Conservation (phyloP, 2,113 vertebrate genomes). For the Alosa alosa region DNA sequence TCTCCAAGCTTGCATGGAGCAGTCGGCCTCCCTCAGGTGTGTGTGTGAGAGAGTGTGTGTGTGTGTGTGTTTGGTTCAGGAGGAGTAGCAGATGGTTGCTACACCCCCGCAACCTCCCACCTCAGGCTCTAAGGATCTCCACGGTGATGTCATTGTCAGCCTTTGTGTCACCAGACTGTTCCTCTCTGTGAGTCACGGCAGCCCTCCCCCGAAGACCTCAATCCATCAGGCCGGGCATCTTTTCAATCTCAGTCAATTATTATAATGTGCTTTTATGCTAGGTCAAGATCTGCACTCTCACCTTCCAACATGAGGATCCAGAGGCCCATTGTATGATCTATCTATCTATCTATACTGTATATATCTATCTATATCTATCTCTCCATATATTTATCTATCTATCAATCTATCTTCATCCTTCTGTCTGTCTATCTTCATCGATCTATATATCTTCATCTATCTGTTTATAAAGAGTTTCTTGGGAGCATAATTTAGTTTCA, state of each 20-base stretch:
- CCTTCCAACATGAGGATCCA: neutral
- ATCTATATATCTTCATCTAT: neutral
- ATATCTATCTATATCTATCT: neutral
- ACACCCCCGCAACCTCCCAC: neutral
- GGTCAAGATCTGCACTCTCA: neutral
- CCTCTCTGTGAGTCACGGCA: neutral
- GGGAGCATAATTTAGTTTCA: too few species aligned
- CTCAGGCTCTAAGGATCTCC: neutral
- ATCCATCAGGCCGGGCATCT: neutral
- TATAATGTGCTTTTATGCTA: neutral
- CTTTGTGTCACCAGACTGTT: conserved; percentile 4
- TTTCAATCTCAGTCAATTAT: neutral
- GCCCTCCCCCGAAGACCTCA: neutral
- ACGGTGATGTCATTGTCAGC: neutral
- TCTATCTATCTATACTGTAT: neutral
- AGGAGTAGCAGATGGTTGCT: neutral
- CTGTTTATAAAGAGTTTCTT: neutral
- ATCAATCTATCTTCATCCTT: neutral
- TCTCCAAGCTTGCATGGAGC: neutral
- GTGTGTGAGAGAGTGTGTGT: neutral
- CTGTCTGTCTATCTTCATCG: neutral
- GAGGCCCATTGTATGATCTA: neutral
- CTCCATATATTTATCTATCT: neutral
- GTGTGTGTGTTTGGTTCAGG: neutral
- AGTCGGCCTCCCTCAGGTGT: neutral